A percentile compares a stretch with the other conserved stretches of the same genome.
Conservation (phyloP, 2,113 vertebrate species). For the Nannobrachium achirus region DNA sequence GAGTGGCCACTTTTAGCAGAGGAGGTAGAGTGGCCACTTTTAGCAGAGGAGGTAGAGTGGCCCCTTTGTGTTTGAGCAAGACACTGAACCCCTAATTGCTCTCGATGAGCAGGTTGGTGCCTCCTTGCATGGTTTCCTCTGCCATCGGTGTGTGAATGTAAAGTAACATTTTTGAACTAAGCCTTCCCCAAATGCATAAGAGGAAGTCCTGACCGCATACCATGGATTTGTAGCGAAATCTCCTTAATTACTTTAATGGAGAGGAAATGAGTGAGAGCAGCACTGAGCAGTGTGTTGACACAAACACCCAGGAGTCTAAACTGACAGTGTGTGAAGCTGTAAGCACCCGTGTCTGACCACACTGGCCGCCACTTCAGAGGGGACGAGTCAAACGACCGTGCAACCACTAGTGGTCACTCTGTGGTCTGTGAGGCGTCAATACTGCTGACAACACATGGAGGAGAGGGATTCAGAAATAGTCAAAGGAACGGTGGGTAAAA, state of each 20-base stretch:
- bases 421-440: not conserved
- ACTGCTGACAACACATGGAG: not conserved
- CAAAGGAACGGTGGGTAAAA: not conserved
- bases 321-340: not conserved
- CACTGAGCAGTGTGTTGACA: not conserved
- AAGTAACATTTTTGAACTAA: not conserved
- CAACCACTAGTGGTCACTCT: not conserved
- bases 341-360: not conserved
- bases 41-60: no score
- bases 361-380: not conserved
- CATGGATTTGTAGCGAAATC: not conserved
- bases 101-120: no score
- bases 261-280: conserved; percentile 20
- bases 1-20: no score
- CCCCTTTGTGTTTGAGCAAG: no score
- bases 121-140: no score
- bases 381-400: not conserved
- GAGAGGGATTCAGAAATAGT: not conserved
- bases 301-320: conserved; percentile 7
- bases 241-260: conserved; percentile 7
- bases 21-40: no score
- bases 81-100: no score
- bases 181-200: not conserved
- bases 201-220: not conserved
- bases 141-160: no score